Evolutionary conservation across 2,113 vertebrate species (phyloP), one percentile per base, ranked within the genome.

Genomic region (Noctilio leporinus): DNA sequence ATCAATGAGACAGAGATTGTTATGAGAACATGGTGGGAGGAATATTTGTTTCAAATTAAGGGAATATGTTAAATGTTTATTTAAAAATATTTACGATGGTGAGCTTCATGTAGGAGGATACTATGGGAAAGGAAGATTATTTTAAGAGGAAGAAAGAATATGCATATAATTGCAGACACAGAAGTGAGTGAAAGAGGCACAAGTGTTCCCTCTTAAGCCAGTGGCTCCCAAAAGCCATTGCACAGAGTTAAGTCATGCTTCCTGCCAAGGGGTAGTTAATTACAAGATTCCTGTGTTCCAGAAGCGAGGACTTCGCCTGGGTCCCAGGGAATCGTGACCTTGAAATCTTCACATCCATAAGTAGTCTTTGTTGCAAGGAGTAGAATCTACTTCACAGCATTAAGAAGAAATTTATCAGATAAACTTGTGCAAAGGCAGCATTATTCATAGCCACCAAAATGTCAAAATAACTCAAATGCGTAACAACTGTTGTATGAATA

Each of bases 281-380:
- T 92, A 87, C 65, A 78, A 35, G 62, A 40, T 19, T 82, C n/a
- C 7, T 86, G 40, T 26, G 11, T 69, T 22, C 15, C 17, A 62
- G 51, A 14, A 0, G 5, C 82, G 28, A 72, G 11, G 11, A 75
- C 69, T 92, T 87, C 19, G 30, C 15, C 26, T 92, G 81, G 16
- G 8, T 45, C 26, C n/a, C 8, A 62, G 28, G 26, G n/a, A 95
- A 75, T 78, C 38, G 17, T 47, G 89, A 28, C 83, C 73, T 64
- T 82, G 62, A 94, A 95, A 72, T 92, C 7, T 24, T n/a, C 47
- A 64, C 33, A 83, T 67, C 51, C 15, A 72, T 47, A 59, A 86
- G 76, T 28, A 47, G 76, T 72, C 53, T 81, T 38, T 76, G 33
- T 47, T 67, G 35, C 26, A 81, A 72, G 26, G 30, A 70, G 14